These are phyloP conservation scores for Crotalus helleri DNA, from an alignment of 2,113 vertebrate genomes.

Conservation along the genomic window DNA sequence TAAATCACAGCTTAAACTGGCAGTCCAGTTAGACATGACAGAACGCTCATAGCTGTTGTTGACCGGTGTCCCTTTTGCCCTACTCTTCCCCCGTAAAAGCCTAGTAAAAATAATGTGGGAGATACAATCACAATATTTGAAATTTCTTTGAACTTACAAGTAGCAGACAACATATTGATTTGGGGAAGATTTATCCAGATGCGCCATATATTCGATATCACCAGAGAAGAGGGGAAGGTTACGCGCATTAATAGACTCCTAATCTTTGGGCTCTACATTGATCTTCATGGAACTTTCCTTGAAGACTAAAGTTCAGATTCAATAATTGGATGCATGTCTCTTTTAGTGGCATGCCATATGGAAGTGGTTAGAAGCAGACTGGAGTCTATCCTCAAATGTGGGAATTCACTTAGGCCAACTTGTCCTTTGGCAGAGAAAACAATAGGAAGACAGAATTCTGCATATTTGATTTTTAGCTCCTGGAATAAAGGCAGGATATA, in stretches of 20 bases:
- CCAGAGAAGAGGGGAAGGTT: background rate
- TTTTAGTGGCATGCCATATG: background rate
- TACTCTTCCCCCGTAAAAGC: background rate
- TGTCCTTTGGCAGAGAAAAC: background rate
- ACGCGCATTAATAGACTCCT: background rate
- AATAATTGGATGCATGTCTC: background rate
- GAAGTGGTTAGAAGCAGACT: background rate
- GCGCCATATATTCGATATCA: background rate
- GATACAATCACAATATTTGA: background rate
- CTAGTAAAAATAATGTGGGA: background rate
- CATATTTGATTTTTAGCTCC: background rate
- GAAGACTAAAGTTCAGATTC: background rate
- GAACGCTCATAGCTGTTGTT: background rate
- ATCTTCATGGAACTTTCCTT: background rate
- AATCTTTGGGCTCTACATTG: background rate
- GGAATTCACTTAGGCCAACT: background rate
- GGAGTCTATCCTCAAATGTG: background rate
- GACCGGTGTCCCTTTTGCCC: background rate
- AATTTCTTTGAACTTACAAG: background rate
- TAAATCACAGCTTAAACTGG: background rate
- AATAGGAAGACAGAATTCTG: background rate
- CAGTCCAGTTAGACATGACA: background rate
- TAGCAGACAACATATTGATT: background rate
- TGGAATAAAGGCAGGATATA: background rate
- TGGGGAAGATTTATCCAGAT: background rate